Percentiles rank a stretch among this genome's conserved stretches.
Conservation (phyloP, 2,797 vertebrate genomes). For the Eulemur rubriventer region DNA sequence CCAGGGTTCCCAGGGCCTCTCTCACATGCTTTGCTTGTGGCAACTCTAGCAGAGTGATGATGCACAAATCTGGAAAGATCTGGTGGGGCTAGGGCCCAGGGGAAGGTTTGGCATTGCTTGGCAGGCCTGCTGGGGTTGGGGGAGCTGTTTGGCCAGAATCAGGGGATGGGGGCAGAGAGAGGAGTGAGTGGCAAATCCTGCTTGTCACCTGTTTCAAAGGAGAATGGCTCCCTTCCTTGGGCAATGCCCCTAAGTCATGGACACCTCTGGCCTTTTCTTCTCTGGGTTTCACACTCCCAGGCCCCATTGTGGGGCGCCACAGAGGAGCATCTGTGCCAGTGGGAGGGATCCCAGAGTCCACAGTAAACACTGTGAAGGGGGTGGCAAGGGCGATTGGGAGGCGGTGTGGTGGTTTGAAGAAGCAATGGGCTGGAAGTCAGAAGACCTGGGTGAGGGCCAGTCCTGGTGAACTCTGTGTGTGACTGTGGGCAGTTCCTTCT, state of each 20-base stretch:
- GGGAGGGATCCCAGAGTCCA: slow-evolving; percentile 26
- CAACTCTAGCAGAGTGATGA: not conserved
- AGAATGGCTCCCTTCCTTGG: slow-evolving; percentile 34
- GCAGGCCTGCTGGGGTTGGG: not conserved
- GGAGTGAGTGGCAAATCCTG: slow-evolving; percentile 32
- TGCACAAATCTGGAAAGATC: not conserved
- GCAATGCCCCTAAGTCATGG: slow-evolving; percentile 42
- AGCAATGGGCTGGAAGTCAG: slow-evolving; percentile 63
- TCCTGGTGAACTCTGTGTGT: slow-evolving; percentile 49
- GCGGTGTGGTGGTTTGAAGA: slow-evolving; percentile 20
- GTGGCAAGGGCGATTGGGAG: not conserved
- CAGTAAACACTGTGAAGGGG: not conserved
- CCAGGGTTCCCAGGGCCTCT: not conserved
- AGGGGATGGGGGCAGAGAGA: not conserved
- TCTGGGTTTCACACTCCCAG: slow-evolving; percentile 54
- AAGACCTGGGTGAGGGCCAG: slow-evolving; percentile 68
- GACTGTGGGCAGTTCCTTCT: slow-evolving; percentile 56
- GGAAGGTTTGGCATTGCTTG: not conserved
- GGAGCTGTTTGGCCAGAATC: not conserved
- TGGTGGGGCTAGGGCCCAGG: not conserved
- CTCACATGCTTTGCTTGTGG: not conserved
- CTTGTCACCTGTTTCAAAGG: slow-evolving; percentile 34
- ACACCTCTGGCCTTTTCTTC: slow-evolving; percentile 61
- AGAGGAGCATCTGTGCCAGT: slow-evolving; percentile 10
- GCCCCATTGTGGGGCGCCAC: slow-evolving; percentile 14